Conservation (phyloP, 2,888 invertebrate genomes). For the Onthophagus sagittarius region DNA sequence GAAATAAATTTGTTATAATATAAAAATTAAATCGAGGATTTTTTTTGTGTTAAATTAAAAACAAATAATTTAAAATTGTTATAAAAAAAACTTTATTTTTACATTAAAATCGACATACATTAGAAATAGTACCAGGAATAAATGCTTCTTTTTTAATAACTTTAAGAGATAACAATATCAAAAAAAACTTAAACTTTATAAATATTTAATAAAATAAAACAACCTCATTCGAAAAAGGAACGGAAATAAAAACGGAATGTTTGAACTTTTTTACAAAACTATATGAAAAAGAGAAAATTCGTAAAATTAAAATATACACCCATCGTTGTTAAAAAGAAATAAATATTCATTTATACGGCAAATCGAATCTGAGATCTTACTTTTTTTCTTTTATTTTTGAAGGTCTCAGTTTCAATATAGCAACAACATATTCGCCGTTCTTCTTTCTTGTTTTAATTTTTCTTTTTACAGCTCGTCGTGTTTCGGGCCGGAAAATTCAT, state of each 20-base stretch:
- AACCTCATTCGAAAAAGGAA: not conserved
- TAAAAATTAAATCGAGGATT: conserved; percentile 8
- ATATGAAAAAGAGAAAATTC: not conserved
- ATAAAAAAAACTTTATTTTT: conserved; percentile 16
- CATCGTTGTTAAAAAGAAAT: conserved; percentile 6
- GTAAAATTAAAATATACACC: not conserved
- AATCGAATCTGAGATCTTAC: not conserved
- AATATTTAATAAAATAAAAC: conserved; percentile 4
- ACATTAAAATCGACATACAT: conserved; percentile 15
- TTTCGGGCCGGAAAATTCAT: conserved; percentile 95
- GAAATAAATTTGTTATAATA: conserved; percentile 24
- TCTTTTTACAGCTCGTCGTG: conserved; percentile 84
- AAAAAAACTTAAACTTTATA: conserved; percentile 7
- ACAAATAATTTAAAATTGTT: not conserved
- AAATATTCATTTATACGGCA: conserved; percentile 9
- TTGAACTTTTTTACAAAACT: conserved; percentile 11
- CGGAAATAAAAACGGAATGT: conserved; percentile 5
- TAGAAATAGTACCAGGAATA: conserved; percentile 1
- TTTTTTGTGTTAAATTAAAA: not conserved
- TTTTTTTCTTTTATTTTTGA: too few relatives aligned
- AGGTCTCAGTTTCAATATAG: not conserved
- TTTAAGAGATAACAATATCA: conserved; percentile 7
- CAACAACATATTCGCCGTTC: not conserved
- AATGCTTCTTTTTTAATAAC: conserved; percentile 1
- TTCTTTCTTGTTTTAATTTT: not conserved